A percentile compares a stretch with the other conserved stretches of the same genome.
Evolutionary conservation across 2,797 vertebrate genomes (phyloP).

Genomic region (Siniperca undulata): DNA sequence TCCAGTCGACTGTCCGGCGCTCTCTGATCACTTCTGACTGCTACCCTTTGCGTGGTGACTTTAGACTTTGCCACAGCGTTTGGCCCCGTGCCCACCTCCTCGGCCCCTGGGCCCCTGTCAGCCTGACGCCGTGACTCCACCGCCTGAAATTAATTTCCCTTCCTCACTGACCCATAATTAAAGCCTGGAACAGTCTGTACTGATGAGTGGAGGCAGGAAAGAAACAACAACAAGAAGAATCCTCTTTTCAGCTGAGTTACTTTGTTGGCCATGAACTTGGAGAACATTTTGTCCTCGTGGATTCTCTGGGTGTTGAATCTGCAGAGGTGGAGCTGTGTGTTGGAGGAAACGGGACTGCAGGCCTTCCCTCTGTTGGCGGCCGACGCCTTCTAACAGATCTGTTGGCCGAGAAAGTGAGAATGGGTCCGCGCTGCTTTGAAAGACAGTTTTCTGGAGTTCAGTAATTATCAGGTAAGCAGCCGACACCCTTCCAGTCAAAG

Average conservation of each 20-base stretch:
- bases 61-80: conserved; percentile 55
- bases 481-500: conserved; percentile 22
- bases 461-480: conserved; percentile 69
- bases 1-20: conserved; percentile 65
- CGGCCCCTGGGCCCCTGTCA: conserved; percentile 75
- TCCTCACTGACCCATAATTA: conserved; percentile 71
- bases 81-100: conserved; percentile 77
- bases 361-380: conserved; percentile 24
- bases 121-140: conserved; percentile 68
- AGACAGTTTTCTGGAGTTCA: conserved; percentile 25
- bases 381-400: conserved; percentile 27
- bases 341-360: conserved; percentile 1
- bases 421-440: conserved; percentile 12
- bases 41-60: conserved; percentile 78
- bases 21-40: conserved; percentile 83
- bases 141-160: conserved; percentile 70
- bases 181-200: conserved; percentile 48
- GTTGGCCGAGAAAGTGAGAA: conserved; percentile 45
- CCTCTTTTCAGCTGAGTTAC: conserved; percentile 37
- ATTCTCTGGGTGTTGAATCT: conserved; percentile 56
- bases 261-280: conserved; percentile 45
- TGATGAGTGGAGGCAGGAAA: conserved; percentile 1
- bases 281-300: conserved; percentile 26
- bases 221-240: conserved; percentile 25
- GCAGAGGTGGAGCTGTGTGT: conserved; percentile 9